These are phyloP conservation scores for Apodemia mormo DNA, from an alignment of 2,888 invertebrate species.

Conservation along the genomic window DNA sequence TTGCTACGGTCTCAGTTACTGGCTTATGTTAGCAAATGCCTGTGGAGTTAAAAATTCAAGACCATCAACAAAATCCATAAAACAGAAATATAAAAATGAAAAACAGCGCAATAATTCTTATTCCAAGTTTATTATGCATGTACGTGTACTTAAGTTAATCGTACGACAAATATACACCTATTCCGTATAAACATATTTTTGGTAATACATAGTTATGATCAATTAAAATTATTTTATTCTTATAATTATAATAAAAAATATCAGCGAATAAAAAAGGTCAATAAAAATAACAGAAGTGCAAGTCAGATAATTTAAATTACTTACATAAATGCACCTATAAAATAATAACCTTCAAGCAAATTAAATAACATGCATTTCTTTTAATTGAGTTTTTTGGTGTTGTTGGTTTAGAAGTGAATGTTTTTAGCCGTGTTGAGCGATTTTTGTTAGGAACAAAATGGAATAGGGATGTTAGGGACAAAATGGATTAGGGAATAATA, in stretches of 20 bases:
- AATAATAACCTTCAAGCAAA: background rate
- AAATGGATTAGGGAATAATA: too few relatives aligned
- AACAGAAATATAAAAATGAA: too few relatives aligned
- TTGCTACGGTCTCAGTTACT: too few relatives aligned
- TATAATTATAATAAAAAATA: conserved; percentile 3
- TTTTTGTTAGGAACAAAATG: too few relatives aligned
- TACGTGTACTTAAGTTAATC: conserved; percentile 48
- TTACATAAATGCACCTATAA: conserved; percentile 8
- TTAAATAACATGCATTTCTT: background rate
- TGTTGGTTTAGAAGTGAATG: too few relatives aligned
- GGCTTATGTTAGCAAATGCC: too few relatives aligned
- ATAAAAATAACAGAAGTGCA: background rate
- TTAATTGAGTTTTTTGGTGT: background rate
- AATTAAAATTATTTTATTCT: conserved; percentile 4
- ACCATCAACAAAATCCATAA: too few relatives aligned
- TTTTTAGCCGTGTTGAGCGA: too few relatives aligned
- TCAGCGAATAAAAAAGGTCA: background rate
- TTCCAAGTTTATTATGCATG: conserved; percentile 24
- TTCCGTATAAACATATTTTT: conserved; percentile 35
- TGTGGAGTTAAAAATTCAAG: too few relatives aligned
- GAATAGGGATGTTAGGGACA: too few relatives aligned
- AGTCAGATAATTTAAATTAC: conserved; percentile 3
- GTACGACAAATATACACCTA: conserved; percentile 41
- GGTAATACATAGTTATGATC: conserved; percentile 28
- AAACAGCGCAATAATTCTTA: background rate